Conservation (phyloP, 2,113 vertebrate species). For the Corythaeola cristata region DNA sequence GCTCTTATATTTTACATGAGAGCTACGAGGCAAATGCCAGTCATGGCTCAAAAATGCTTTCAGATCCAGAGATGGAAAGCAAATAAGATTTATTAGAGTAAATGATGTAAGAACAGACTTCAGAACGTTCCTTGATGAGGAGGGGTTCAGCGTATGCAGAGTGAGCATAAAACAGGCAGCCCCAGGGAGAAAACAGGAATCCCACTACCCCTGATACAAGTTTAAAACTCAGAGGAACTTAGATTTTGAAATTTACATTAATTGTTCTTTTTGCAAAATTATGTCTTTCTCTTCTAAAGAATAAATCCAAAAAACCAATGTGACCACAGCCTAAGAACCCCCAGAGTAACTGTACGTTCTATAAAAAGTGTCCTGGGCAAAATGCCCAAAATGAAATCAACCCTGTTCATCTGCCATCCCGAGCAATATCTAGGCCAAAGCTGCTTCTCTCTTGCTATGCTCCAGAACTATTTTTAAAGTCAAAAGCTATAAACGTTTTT, state of each 20-base stretch:
- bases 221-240: neutral
- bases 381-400: constrained; percentile 79
- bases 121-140: neutral
- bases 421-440: constrained; percentile 71
- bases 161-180: neutral
- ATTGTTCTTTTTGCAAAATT: neutral
- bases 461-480: constrained; percentile 82
- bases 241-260: neutral
- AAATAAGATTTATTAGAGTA: neutral
- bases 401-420: constrained; percentile 81
- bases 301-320: constrained; percentile 61
- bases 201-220: neutral
- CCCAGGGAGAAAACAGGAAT: neutral
- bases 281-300: constrained; percentile 54
- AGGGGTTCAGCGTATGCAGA: neutral
- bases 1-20: neutral
- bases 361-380: constrained; percentile 82
- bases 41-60: constrained; percentile 1
- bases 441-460: constrained; percentile 70
- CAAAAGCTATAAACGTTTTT: constrained; percentile 86
- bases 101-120: constrained; percentile 11
- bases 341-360: constrained; percentile 78
- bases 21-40: neutral
- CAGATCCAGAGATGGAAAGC: neutral
- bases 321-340: constrained; percentile 65